These are phyloP conservation scores for Helicoverpa assulta DNA, from an alignment of 2,888 invertebrate species.

Conservation along the genomic window DNA sequence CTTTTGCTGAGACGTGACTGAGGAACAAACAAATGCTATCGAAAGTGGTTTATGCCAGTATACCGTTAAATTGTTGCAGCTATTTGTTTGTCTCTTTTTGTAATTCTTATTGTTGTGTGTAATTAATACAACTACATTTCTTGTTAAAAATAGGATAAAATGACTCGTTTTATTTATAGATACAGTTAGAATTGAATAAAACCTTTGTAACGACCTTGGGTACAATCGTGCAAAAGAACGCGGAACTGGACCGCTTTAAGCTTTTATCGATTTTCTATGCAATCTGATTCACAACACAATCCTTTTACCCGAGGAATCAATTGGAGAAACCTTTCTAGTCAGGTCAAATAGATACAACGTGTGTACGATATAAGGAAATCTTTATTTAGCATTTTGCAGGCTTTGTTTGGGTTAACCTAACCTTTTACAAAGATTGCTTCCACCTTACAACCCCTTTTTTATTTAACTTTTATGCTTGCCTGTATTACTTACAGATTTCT, in stretches of 20 bases:
- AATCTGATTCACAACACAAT: slow-evolving; percentile 51
- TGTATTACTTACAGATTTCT: slow-evolving; percentile 16
- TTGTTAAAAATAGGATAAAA: too few relatives aligned
- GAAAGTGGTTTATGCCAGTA: slow-evolving; percentile 4
- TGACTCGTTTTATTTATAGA: too few relatives aligned
- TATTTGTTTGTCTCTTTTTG: too few relatives aligned
- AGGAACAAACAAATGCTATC: slow-evolving; percentile 46
- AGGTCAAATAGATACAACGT: slow-evolving; percentile 58
- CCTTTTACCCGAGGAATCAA: slow-evolving; percentile 59
- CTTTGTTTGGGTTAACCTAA: slow-evolving; percentile 72
- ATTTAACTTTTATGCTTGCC: slow-evolving; percentile 51
- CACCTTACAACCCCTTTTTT: slow-evolving; percentile 66
- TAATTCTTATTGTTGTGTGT: too few relatives aligned
- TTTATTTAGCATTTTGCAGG: slow-evolving; percentile 73
- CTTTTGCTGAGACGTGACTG: slow-evolving; percentile 53
- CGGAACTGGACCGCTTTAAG: not conserved
- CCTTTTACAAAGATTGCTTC: slow-evolving; percentile 81
- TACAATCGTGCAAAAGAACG: not conserved
- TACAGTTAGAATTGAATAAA: too few relatives aligned
- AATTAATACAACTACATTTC: too few relatives aligned
- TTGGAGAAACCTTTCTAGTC: slow-evolving; percentile 48
- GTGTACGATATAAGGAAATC: slow-evolving; percentile 69
- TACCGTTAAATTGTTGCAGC: not conserved
- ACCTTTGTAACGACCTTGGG: not conserved
- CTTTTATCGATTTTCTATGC: slow-evolving; percentile 22